Evolutionary conservation across 2,888 invertebrate species (phyloP), one percentile per base, ranked within the genome.

Genomic region (Trilocha varians): DNA sequence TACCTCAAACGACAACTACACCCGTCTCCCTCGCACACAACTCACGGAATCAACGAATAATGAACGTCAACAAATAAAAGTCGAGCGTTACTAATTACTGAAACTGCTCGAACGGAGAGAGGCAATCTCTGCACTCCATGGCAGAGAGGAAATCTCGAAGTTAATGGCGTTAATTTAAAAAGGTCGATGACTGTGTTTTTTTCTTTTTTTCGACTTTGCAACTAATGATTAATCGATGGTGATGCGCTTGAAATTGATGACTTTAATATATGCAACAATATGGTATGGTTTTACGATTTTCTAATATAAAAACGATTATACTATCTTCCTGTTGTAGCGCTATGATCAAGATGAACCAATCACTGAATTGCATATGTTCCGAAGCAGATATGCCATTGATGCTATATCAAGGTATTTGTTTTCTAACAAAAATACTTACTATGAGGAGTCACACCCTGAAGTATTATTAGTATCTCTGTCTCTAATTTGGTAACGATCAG

Each of bases 31-130:
- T 78, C 67, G 34, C 64, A 46, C 72, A 42, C 59, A 55, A 60
- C 65, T 62, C 63, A 55, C 63, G 69, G 74, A 83, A 82, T 83
- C 79, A 83, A 74, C 71, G 75, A 75, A 77, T 83, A 85, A 85
- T 83, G 78, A 83, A 78, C 78, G 83, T 79, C 80, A 83, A 85
- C 85, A 86, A 87, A 86, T 86, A 84, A 86, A 84, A 86, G 67
- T 80, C 77, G 63, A 86, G 82, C 86, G 82, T 86, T 76, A 87
- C 86, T 87, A 87, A 87, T 87, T 86, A 87, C 85, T 75, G 53
- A 70, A 65, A 64, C 59, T 64, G 66, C 69, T 83, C 76, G 66
- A 72, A 78, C 74, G 77, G 60, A 78, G 78, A 76, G 80, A 79
- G 80, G 79, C 76, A 82, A 84, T 83, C 78, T 78, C 80, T 80